Conservation (phyloP, 2,797 vertebrate species). For the Staurois parvus region DNA sequence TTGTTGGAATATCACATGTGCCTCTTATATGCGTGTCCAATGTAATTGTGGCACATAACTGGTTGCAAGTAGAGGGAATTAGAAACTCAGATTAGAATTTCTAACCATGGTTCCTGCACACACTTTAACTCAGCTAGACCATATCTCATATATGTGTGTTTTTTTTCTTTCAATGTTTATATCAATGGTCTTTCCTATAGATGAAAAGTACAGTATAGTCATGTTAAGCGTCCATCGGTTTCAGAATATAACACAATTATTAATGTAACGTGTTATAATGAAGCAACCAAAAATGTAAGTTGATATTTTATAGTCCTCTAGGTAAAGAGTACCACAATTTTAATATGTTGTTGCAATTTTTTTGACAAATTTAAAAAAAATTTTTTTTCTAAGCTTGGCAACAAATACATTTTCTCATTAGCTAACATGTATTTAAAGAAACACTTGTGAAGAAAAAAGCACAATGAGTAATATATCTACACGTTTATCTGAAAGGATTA, state of each 20-base stretch:
- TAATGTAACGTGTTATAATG: background rate
- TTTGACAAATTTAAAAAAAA: background rate
- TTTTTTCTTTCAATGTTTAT: background rate
- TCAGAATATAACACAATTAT: background rate
- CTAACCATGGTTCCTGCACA: background rate
- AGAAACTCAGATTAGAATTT: constrained; percentile 29
- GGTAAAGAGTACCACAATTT: background rate
- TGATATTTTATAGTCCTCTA: too few relatives aligned
- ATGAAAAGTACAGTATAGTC: background rate
- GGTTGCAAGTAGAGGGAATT: constrained; percentile 11
- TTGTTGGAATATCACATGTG: constrained; percentile 50
- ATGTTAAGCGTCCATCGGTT: background rate
- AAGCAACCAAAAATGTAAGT: too few relatives aligned
- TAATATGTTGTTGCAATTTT: background rate
- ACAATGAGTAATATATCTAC: too few relatives aligned
- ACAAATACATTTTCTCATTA: too few relatives aligned
- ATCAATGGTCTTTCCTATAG: background rate
- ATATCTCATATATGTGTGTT: background rate
- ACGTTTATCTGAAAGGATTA: too few relatives aligned
- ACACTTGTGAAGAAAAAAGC: background rate
- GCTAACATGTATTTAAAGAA: background rate
- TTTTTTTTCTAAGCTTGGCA: too few relatives aligned
- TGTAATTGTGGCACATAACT: constrained; percentile 44
- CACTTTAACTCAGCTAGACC: background rate
- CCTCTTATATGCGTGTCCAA: constrained; percentile 45